Evolutionary conservation across 2,888 invertebrate species (phyloP).

Genomic region (Plusia festucae): DNA sequence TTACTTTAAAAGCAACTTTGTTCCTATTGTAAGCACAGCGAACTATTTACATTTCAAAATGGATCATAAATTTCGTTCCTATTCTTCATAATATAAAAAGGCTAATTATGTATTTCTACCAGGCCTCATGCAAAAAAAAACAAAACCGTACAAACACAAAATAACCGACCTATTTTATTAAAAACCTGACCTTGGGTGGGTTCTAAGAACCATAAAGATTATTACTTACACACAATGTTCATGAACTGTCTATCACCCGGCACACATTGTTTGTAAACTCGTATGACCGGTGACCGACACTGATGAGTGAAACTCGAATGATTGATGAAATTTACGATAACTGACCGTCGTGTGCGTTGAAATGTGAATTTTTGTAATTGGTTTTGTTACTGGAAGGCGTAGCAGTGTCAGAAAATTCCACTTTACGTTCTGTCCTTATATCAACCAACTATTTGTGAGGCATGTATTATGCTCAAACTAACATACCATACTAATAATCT

Average conservation of each 20-base stretch:
- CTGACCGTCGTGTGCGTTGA: not conserved
- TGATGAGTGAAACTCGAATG: conserved; percentile 38
- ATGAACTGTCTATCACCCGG: conserved; percentile 29
- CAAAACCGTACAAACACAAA: not conserved
- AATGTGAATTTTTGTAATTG: conserved; percentile 4
- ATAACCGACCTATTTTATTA: not conserved
- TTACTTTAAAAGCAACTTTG: no score
- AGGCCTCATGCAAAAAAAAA: conserved; percentile 14
- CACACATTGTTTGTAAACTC: conserved; percentile 46
- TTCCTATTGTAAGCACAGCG: no score
- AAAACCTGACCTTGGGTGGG: conserved; percentile 6
- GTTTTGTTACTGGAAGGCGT: not conserved
- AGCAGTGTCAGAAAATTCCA: not conserved
- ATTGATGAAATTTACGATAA: conserved; percentile 34
- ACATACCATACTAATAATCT: no score
- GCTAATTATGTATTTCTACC: no score
- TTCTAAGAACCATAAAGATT: conserved; percentile 9
- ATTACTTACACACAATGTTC: conserved; percentile 21
- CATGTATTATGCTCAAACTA: no score
- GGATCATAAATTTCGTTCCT: no score
- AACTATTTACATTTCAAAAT: no score
- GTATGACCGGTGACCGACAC: conserved; percentile 11
- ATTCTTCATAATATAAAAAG: no score
- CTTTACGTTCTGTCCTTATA: not conserved
- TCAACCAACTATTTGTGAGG: no score